A percentile compares a stretch with the other conserved stretches of the same genome.
phyloP scores from a whole-genome alignment of 1,140 invertebrate genomes.

The Drosophila bocki region DNA sequence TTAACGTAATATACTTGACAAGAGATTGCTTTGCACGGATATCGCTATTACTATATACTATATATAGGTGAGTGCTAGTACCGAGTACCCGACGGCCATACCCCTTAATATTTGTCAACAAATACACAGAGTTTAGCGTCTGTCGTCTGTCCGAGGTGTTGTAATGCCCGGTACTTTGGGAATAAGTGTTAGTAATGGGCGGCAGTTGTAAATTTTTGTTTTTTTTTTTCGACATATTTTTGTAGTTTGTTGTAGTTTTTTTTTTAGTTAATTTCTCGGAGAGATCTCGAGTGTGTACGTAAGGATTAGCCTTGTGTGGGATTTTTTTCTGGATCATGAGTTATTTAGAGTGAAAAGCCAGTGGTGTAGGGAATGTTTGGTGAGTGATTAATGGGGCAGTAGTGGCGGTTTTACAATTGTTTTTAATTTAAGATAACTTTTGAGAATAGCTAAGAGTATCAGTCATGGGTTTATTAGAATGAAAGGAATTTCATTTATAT shows the following conservation, averaged over 20 bases:
- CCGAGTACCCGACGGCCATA: constrained; percentile 12
- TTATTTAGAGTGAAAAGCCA: constrained; percentile 31
- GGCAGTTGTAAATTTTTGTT: constrained; percentile 76
- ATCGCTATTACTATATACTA: constrained; percentile 46
- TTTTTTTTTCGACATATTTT: constrained; percentile 62
- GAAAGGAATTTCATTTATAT: too few relatives aligned
- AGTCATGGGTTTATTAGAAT: not conserved
- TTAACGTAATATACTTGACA: constrained; percentile 84
- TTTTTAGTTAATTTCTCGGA: constrained; percentile 22
- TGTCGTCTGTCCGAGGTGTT: constrained; percentile 69
- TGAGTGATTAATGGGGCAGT: constrained; percentile 66
- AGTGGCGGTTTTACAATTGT: constrained; percentile 39
- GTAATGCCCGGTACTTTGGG: constrained; percentile 60
- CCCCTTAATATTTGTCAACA: constrained; percentile 72
- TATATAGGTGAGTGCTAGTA: constrained; percentile 19
- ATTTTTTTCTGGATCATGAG: constrained; percentile 51
- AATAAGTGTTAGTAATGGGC: constrained; percentile 24
- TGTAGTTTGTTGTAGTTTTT: constrained; percentile 8
- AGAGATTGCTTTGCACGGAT: constrained; percentile 83
- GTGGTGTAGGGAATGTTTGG: not conserved
- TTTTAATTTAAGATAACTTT: constrained; percentile 1
- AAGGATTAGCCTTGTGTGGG: constrained; percentile 78
- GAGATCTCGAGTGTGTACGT: constrained; percentile 45
- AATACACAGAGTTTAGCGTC: constrained; percentile 69
- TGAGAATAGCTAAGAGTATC: not conserved